These are phyloP conservation scores for Drosophila sproati DNA, from an alignment of 1,140 invertebrate genomes.

Conservation along the genomic window DNA sequence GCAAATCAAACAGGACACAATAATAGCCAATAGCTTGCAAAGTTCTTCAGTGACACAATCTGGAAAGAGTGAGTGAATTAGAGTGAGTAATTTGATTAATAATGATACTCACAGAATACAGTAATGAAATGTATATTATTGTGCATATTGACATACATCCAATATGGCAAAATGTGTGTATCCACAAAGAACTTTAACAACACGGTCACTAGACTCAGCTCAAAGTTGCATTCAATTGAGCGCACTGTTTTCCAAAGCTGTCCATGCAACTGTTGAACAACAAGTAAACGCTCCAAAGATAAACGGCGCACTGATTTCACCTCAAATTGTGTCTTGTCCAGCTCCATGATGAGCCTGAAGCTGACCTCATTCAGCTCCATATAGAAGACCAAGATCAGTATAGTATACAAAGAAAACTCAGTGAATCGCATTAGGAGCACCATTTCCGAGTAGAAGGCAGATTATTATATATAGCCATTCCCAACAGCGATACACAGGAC, in stretches of 20 bases:
- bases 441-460: constrained; percentile 47
- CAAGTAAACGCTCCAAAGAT: constrained; percentile 27
- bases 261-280: constrained; percentile 36
- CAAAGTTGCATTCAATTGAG: constrained; percentile 46
- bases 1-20: constrained; percentile 54
- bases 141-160: constrained; percentile 41
- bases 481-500: neutral
- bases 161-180: constrained; percentile 44
- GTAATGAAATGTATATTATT: neutral
- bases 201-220: constrained; percentile 35
- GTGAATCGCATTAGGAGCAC: constrained; percentile 40
- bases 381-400: constrained; percentile 45
- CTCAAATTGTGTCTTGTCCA: constrained; percentile 31
- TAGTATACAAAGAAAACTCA: constrained; percentile 48
- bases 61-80: neutral
- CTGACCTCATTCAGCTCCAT: constrained; percentile 39
- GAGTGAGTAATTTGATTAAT: neutral
- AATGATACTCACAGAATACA: constrained; percentile 25
- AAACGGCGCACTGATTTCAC: constrained; percentile 8
- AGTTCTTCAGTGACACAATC: constrained; percentile 48
- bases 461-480: neutral
- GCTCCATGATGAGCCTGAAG: constrained; percentile 12
- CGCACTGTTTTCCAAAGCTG: constrained; percentile 50
- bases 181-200: constrained; percentile 55
- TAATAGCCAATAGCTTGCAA: constrained; percentile 45